Base-by-base conservation (phyloP, 1,140 invertebrate genomes). In the Melitaea cinxia region DNA sequence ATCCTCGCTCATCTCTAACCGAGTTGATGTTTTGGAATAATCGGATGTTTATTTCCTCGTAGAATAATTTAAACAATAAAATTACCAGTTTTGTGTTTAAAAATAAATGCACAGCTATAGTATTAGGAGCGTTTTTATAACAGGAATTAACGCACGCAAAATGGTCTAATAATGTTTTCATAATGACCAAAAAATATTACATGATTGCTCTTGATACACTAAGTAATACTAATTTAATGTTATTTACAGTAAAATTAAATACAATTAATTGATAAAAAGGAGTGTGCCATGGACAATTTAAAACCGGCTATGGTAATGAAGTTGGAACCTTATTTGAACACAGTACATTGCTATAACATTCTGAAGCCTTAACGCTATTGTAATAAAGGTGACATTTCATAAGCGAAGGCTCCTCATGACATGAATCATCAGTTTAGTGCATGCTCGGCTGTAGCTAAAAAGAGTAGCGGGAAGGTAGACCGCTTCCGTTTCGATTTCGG, bases 231-330 rank as follows among this genome's bases (percentile, higher is more conserved):
- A 17, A 17, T 42, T 42, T 42, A 2, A 9, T 9, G 15, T 17
- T 7, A 42, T 17, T 17, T 2, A 9, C 17, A 5, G n/a, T 42
- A 42, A 42, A 42, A 42, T 42, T 42, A 17, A 42, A 42, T 14
- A 6, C 12, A 33, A 33, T 33, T 33, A 28, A 17, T 19, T 42
- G 37, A 42, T 15, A 17, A 42, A 42, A 42, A 42, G 37, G 42
- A 52, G n/a, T 52, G 24, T 52, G 49, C 30, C 49, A 52, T 24
- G 49, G 49, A 52, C 23, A 15, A 30, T 26, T 52, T 52, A 52
- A 26, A 56, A 56, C 33, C 15, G 54, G 54, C 19, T 56, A 42
- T 56, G 54, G 17, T 42, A 56, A 56, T 56, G 54, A 56, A 26
- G 54, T 56, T 14, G 4, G 28, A 37, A 37, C 33, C 53, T 55